A percentile compares a stretch with the other conserved stretches of the same genome.
These are phyloP conservation scores for Microchrysa polita DNA, from an alignment of 2,888 invertebrate species.

Conservation along the genomic window DNA sequence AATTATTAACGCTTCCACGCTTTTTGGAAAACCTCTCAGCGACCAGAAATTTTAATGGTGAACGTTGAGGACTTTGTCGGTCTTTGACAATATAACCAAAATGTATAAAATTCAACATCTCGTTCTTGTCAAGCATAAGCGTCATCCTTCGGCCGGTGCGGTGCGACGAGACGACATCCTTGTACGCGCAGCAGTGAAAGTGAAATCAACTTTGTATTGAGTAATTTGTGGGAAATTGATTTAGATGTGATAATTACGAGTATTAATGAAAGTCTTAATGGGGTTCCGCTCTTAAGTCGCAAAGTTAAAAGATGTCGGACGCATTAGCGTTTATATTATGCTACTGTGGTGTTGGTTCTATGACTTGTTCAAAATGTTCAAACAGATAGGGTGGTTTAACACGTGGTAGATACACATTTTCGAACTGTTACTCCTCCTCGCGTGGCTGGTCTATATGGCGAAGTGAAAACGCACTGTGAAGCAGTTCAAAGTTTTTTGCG, in stretches of 20 bases:
- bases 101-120: background rate
- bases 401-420: background rate
- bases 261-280: constrained; percentile 40
- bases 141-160: too few species aligned
- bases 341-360: background rate
- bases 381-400: too few species aligned
- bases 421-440: background rate
- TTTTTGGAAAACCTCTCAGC: background rate
- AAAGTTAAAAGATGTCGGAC: constrained; percentile 28
- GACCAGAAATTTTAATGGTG: constrained; percentile 30
- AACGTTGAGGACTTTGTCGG: background rate
- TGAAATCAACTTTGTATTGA: constrained; percentile 37
- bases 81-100: background rate
- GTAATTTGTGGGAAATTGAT: constrained; percentile 37
- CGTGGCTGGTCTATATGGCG: background rate
- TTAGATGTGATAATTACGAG: constrained; percentile 38
- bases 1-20: constrained; percentile 34
- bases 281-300: constrained; percentile 32
- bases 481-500: background rate
- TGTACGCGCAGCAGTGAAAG: too few species aligned
- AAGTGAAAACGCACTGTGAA: background rate
- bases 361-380: too few species aligned
- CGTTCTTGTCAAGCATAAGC: background rate
- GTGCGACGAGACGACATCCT: too few species aligned
- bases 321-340: constrained; percentile 14